Base-by-base conservation (phyloP, 2,113 vertebrate species). In the Passer domesticus region DNA sequence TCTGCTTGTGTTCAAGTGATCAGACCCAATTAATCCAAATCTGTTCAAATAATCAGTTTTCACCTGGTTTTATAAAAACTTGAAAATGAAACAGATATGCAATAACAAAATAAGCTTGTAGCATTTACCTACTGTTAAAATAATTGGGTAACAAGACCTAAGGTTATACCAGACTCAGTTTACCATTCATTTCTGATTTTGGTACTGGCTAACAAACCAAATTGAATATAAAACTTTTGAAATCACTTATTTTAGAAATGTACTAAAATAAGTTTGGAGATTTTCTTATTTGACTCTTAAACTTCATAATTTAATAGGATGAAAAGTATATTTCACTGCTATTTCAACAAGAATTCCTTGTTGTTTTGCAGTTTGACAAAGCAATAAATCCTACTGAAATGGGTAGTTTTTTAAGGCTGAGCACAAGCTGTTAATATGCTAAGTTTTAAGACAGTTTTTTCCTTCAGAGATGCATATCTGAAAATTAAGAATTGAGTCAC, bases 401-500 rank as follows among this genome's bases (percentile, higher is more conserved):
- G 16, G 11, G 7, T 66, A 82, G 43, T 69, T 80, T 81, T 25
- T 58, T 74, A 37, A 93, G 52, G 15, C 37, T 59, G 13, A 43
- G 13, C 23, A 47, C 64, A 90, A 49, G 41, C 37, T 73, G 15
- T 79, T 91, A 85, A 70, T 70, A 23, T 56, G 17, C 46, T 47
- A 52, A 55, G 21, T 85, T 94, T 59, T 83, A 83, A 77, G 46
- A n/a, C 15, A 30, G 8, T 35, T 50, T 49, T 75, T 81, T 82
- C 49, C 37, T 68, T 85, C 24, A 76, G 43, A 78, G 75, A 44
- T 95, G 82, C 94, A 91, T 97, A 92, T 89, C 88, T 95, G 90
- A 85, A 73, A 93, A 58, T 39, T 25, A 83, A 80, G 28, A 90
- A 59, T 83, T 41, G 27, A 85, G 13, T 73, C 39, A n/a, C 13